Percentiles rank a stretch among this genome's conserved stretches.
phyloP scores from a whole-genome alignment of 2,888 invertebrate species.

The Drosophila melanosoma region DNA sequence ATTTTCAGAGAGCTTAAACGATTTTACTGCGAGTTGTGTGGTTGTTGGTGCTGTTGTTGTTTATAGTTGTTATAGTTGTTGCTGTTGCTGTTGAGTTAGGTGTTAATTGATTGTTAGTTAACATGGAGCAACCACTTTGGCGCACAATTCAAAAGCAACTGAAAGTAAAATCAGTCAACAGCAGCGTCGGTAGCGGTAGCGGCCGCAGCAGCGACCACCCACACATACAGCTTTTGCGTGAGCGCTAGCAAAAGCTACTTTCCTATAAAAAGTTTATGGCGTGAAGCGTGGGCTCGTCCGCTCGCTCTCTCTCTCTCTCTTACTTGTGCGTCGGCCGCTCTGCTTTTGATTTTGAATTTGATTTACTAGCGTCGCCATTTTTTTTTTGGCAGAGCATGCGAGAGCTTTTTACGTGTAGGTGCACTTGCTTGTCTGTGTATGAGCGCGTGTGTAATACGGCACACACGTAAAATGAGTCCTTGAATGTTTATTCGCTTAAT shows the following conservation, averaged over 20 bases:
- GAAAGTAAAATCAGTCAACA: constrained; percentile 43
- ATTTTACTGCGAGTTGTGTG: constrained; percentile 17
- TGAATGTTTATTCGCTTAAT: constrained; percentile 67
- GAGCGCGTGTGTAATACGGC: constrained; percentile 8
- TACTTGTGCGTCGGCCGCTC: constrained; percentile 12
- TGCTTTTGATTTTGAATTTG: constrained; percentile 72
- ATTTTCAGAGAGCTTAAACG: constrained; percentile 30
- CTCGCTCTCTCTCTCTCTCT: not conserved
- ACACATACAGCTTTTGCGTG: constrained; percentile 17
- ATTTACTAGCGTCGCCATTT: constrained; percentile 51
- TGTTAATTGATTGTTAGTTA: constrained; percentile 42
- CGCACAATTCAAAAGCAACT: constrained; percentile 81
- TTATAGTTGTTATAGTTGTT: constrained; percentile 15
- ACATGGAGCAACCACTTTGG: constrained; percentile 62
- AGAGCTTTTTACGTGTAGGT: constrained; percentile 35
- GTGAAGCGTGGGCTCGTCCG: not conserved
- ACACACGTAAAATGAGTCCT: constrained; percentile 52
- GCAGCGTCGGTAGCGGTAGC: constrained; percentile 21
- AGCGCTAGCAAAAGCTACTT: constrained; percentile 26
- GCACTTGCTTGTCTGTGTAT: constrained; percentile 2
- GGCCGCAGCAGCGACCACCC: constrained; percentile 33
- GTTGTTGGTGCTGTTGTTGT: constrained; percentile 7
- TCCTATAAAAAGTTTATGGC: constrained; percentile 17
- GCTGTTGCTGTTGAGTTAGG: constrained; percentile 31
- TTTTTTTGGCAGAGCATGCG: constrained; percentile 23